These are phyloP conservation scores for Hypolimnas misippus DNA, from an alignment of 2,888 invertebrate genomes.

Conservation along the genomic window DNA sequence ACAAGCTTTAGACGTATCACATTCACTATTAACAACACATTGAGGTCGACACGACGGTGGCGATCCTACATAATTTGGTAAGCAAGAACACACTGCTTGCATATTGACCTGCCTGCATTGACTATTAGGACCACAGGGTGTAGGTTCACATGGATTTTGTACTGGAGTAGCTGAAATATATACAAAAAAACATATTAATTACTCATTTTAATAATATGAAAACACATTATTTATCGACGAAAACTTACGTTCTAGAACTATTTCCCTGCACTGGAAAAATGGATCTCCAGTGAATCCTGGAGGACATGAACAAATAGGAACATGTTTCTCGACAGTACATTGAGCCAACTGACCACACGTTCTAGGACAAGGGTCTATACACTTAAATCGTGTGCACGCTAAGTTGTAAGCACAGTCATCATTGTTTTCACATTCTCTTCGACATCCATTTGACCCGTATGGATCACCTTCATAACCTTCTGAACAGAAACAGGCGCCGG, in stretches of 20 bases:
- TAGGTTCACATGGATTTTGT: constrained; percentile 90
- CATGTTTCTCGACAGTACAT: constrained; percentile 90
- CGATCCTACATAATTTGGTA: constrained; percentile 90
- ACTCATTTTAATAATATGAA: not conserved
- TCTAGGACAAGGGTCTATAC: constrained; percentile 92
- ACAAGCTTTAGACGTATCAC: constrained; percentile 91
- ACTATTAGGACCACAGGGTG: constrained; percentile 95
- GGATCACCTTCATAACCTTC: constrained; percentile 92
- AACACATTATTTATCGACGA: not conserved
- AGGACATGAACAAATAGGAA: constrained; percentile 91
- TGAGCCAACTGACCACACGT: constrained; percentile 92
- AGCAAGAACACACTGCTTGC: constrained; percentile 93
- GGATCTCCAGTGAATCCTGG: constrained; percentile 92
- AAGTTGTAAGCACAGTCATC: constrained; percentile 88
- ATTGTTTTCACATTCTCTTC: constrained; percentile 91
- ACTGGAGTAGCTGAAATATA: constrained; percentile 68
- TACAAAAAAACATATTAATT: not conserved
- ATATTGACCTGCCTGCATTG: constrained; percentile 91
- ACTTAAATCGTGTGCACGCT: constrained; percentile 92
- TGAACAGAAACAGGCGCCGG: constrained; percentile 93
- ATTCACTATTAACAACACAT: constrained; percentile 94
- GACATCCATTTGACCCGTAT: constrained; percentile 88
- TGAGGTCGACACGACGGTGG: constrained; percentile 93
- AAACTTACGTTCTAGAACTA: constrained; percentile 69
- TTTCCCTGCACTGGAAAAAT: constrained; percentile 89